Evolutionary conservation across 1,140 invertebrate genomes (phyloP), one percentile per base, ranked within the genome.

Genomic region (Drosophila malerkotliana): DNA sequence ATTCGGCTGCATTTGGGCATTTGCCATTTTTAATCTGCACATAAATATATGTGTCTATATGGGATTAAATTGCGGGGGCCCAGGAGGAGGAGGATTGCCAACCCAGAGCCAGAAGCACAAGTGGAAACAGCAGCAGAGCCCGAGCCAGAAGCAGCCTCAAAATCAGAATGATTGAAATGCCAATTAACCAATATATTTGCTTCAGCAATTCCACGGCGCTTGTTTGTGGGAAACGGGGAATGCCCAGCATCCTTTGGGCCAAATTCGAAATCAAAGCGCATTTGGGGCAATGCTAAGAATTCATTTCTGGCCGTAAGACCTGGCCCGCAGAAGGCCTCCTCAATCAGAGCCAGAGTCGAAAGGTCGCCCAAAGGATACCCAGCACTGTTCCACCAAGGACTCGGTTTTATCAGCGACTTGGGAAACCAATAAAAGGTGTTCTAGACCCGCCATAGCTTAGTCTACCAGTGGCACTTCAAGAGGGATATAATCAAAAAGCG

Each of bases 161-260:
- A 44, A 51, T 39, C 15, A 41, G 72, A 85, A 72, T 85, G 74
- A 59, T 61, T 85, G 49, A 78, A 81, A 85, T 85, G 74, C 82
- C 81, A 85, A 85, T 85, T 78, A 87, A 71, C 64, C 82, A 74
- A 71, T 77, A 81, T 68, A 66, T 77, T 45, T 41, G 18, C 34
- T 47, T 10, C 28, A 45, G 41, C 12, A 39, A 61, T 77, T 28
- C 21, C 9, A 3, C 21, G 5, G 41, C 62, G 47, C n/a, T 14
- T 32, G 39, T 51, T 32, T 66, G 48, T 34, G 47, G 24, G 39
- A 5, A 14, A 18, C 8, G 32, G 10, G 66, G 66, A 69, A 69
- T 69, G 44, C 66, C 44, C 51, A 18, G n/a, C 58, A 34, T 59
- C 15, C 74, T 55, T 41, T 21, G 48, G 37, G 41, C 41, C 67